phyloP scores from a whole-genome alignment of 2,113 vertebrate species.

The Coptodon bakossiorum region DNA sequence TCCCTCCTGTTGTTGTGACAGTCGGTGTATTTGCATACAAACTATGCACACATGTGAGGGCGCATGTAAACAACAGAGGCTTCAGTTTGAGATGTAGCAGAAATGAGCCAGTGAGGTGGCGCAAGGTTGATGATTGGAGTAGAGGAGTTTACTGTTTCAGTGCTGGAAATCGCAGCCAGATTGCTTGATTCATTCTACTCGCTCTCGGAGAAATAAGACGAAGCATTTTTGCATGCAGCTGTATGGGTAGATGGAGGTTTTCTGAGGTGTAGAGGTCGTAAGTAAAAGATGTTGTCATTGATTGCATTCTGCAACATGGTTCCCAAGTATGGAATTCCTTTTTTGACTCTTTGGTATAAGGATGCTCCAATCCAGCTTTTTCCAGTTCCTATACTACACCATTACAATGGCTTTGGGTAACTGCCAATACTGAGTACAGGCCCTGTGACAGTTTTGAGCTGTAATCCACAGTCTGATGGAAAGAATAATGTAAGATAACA shows the following conservation, averaged over 20 bases:
- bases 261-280: neutral
- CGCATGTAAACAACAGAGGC: slow-evolving; percentile 37
- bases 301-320: neutral
- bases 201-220: neutral
- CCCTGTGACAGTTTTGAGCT: neutral
- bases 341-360: neutral
- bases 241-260: neutral
- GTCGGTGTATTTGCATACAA: neutral
- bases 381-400: neutral
- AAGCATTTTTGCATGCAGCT: neutral
- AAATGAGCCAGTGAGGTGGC: neutral
- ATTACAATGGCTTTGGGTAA: neutral
- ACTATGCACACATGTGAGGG: slow-evolving; percentile 17
- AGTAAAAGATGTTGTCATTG: neutral
- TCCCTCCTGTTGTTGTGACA: slow-evolving; percentile 4
- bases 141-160: neutral
- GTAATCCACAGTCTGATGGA: neutral
- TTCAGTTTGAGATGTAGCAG: neutral
- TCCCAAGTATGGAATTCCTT: neutral
- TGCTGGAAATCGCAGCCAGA: neutral
- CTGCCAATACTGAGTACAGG: neutral
- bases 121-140: neutral
- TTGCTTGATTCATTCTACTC: neutral
- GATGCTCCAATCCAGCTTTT: neutral
- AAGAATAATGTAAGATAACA: neutral